A percentile compares a stretch with the other conserved stretches of the same genome.
Conservation (phyloP, 2,113 vertebrate genomes). For the Atherinomorus stipes region DNA sequence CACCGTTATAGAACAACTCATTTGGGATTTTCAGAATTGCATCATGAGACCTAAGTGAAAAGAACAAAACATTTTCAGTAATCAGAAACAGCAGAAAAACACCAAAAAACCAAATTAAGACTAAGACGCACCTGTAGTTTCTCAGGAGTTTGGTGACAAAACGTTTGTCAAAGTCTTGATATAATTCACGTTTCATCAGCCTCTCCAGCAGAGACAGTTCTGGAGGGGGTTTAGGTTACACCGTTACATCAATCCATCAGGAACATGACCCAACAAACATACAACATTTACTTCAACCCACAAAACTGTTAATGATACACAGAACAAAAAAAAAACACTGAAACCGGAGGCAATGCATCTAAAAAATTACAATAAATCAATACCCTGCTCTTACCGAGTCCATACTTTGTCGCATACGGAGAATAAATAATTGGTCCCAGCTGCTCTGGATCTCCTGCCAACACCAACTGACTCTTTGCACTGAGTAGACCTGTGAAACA, state of each 20-base stretch:
- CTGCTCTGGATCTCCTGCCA: conserved; percentile 94
- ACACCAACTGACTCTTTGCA: conserved; percentile 88
- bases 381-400: conserved; percentile 78
- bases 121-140: conserved; percentile 90
- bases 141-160: conserved; percentile 93
- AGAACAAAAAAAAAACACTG: background rate
- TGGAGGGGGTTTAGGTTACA: conserved; percentile 46
- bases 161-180: conserved; percentile 83
- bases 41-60: conserved; percentile 87
- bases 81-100: background rate
- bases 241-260: background rate
- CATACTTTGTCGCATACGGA: conserved; percentile 81
- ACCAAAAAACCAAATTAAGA: background rate
- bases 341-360: background rate
- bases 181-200: conserved; percentile 88
- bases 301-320: background rate
- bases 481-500: conserved; percentile 84
- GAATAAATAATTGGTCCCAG: conserved; percentile 90
- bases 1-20: conserved; percentile 88
- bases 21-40: conserved; percentile 90
- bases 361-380: background rate
- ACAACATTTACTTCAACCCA: background rate
- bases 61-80: background rate
- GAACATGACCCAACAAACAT: background rate
- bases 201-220: conserved; percentile 90